These are phyloP conservation scores for Folsomia candida DNA, from an alignment of 2,888 invertebrate species.

Conservation along the genomic window DNA sequence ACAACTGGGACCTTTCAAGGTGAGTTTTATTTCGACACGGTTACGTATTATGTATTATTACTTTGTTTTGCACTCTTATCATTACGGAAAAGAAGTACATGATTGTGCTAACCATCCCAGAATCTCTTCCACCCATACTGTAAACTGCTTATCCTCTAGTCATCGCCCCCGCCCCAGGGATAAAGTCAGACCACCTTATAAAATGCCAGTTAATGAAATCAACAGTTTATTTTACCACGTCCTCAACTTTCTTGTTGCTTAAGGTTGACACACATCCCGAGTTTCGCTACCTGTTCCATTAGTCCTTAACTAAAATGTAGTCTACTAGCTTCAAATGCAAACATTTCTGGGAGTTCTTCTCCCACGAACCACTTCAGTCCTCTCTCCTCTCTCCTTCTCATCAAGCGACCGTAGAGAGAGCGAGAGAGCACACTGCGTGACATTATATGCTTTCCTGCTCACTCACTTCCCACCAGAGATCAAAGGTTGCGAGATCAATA, in stretches of 20 bases:
- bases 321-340: constrained; percentile 16
- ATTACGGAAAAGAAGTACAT: constrained; percentile 5
- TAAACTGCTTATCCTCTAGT: neutral
- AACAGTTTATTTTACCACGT: too few relatives aligned
- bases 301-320: too few relatives aligned
- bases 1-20: constrained; percentile 49
- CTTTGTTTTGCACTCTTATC: constrained; percentile 12
- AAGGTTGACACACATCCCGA: too few relatives aligned
- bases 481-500: too few relatives aligned
- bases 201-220: too few relatives aligned
- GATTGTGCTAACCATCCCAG: constrained; percentile 11
- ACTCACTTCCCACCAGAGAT: too few relatives aligned
- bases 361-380: neutral
- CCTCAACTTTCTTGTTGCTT: neutral
- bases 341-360: constrained; percentile 9
- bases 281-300: too few relatives aligned
- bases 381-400: neutral
- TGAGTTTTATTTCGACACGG: constrained; percentile 31
- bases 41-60: neutral
- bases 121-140: neutral
- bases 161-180: too few relatives aligned
- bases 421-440: too few relatives aligned
- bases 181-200: too few relatives aligned
- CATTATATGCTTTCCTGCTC: too few relatives aligned
- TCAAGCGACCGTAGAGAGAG: too few relatives aligned